Evolutionary conservation across 2,113 vertebrate genomes (phyloP).

Genomic region (Catagonus wagneri): DNA sequence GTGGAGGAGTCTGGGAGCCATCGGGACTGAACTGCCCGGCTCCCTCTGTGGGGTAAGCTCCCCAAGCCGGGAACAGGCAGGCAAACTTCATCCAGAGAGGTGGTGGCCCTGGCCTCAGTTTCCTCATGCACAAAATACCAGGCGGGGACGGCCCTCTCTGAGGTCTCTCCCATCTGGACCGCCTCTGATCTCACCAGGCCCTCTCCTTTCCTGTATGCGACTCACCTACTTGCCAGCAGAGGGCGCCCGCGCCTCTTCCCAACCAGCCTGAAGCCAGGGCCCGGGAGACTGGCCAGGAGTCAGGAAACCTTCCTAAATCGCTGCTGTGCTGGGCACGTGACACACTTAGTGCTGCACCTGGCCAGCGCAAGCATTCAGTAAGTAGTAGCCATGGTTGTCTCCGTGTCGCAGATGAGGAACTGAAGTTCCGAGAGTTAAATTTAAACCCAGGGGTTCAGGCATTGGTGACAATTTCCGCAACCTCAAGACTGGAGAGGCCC

Average conservation of each 20-base stretch:
- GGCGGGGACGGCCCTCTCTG: neutral
- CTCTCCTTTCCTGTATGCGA: neutral
- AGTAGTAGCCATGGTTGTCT: neutral
- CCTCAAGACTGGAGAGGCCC: neutral
- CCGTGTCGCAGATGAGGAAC: neutral
- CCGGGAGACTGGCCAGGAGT: no score
- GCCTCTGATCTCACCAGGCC: accelerated
- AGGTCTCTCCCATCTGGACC: accelerated
- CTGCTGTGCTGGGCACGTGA: accelerated
- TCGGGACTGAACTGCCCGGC: neutral
- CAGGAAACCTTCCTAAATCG: neutral
- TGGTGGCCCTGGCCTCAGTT: neutral
- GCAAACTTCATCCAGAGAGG: neutral
- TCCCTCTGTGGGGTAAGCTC: neutral
- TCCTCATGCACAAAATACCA: neutral
- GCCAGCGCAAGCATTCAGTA: neutral
- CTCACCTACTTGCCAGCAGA: conserved; percentile 35
- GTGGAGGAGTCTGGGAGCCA: neutral
- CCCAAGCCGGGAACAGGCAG: neutral
- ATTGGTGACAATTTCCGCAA: neutral
- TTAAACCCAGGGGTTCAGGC: neutral
- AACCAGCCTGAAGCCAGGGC: accelerated
- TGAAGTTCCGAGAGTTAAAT: neutral
- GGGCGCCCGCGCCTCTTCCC: neutral
- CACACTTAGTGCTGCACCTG: neutral